phyloP scores from a whole-genome alignment of 2,888 invertebrate species.

The Phytoseiulus persimilis region DNA sequence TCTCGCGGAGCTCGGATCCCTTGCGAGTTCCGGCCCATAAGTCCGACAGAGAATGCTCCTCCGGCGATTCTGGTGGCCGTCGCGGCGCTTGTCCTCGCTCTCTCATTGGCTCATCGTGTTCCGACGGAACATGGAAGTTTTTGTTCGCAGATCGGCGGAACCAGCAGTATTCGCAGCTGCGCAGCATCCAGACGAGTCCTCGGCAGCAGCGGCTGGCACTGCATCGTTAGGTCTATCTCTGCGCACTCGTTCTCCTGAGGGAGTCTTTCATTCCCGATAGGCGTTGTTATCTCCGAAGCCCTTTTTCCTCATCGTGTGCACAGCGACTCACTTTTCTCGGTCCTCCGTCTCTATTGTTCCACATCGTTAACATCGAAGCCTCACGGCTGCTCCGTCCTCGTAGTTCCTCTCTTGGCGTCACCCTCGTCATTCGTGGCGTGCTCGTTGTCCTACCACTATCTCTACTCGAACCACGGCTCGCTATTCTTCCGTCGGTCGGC shows the following conservation, averaged over 20 bases:
- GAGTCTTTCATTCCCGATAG: not conserved
- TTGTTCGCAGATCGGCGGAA: not conserved
- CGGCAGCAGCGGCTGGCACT: not conserved
- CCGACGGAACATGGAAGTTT: not conserved
- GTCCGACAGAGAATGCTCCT: not conserved
- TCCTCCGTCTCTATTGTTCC: not conserved
- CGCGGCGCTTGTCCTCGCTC: not conserved
- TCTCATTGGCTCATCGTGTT: not conserved
- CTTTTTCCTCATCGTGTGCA: not conserved
- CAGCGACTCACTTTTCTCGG: not conserved
- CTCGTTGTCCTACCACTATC: slow-evolving; percentile 5
- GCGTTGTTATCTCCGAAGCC: not conserved
- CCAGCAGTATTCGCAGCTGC: not conserved
- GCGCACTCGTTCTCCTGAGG: slow-evolving; percentile 5
- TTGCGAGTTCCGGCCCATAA: not conserved
- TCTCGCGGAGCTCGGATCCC: too few relatives aligned
- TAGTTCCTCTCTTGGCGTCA: not conserved
- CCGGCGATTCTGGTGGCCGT: not conserved
- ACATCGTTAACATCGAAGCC: not conserved
- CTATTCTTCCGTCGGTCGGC: not conserved
- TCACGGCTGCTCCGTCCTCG: not conserved
- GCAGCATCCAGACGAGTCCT: not conserved
- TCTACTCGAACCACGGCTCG: not conserved
- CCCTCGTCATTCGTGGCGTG: not conserved
- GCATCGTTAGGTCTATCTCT: not conserved